Percentiles rank a stretch among this genome's conserved stretches.
These are phyloP conservation scores for Oligia strigilis DNA, from an alignment of 2,888 invertebrate species.

Conservation along the genomic window DNA sequence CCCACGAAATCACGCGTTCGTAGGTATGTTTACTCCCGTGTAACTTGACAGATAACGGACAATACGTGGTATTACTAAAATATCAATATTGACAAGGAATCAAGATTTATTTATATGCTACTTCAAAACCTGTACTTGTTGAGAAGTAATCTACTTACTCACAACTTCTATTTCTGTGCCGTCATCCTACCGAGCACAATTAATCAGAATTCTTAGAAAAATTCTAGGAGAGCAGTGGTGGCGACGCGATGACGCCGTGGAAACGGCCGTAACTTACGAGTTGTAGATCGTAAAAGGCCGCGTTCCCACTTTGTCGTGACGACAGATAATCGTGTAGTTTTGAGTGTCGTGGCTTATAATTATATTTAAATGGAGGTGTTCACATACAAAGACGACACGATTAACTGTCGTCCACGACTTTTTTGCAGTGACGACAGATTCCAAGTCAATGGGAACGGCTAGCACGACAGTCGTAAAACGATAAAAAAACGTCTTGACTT, in stretches of 20 bases:
- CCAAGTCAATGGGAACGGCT: no score
- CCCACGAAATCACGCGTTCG: not conserved
- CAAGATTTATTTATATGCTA: slow-evolving; percentile 38
- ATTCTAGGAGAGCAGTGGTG: not conserved
- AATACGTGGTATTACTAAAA: slow-evolving; percentile 30
- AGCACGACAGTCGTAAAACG: no score
- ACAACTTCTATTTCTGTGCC: slow-evolving; percentile 8
- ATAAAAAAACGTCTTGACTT: no score
- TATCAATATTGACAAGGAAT: slow-evolving; percentile 50
- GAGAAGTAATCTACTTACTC: not conserved
- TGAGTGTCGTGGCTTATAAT: no score
- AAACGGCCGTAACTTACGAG: not conserved
- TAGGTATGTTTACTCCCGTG: slow-evolving; percentile 22
- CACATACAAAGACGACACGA: no score
- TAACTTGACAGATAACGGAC: slow-evolving; percentile 57
- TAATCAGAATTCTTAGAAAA: not conserved
- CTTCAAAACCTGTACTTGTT: slow-evolving; percentile 39
- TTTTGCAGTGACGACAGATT: no score
- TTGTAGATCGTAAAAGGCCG: not conserved
- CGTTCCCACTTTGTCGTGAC: no score
- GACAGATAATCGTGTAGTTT: no score
- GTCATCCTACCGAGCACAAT: slow-evolving; percentile 2
- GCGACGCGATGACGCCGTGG: not conserved
- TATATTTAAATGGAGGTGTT: no score
- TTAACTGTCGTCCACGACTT: no score